These are phyloP conservation scores for Muricea muricata DNA, from an alignment of 92 coral and sea anemone genomes.

Conservation along the genomic window DNA sequence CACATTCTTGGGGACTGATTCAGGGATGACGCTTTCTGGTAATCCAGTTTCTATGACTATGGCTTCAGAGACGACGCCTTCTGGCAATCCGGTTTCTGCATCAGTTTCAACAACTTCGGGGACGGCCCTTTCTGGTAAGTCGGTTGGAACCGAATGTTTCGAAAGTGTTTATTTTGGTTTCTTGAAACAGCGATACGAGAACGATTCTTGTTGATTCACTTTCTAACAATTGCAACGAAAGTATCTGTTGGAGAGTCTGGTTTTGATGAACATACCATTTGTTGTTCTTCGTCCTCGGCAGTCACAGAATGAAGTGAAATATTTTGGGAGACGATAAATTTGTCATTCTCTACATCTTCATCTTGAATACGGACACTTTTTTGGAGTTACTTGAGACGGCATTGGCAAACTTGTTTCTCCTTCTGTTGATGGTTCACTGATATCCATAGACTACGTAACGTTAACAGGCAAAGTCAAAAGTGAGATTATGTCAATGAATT, in stretches of 20 bases:
- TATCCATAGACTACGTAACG: neutral
- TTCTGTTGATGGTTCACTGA: neutral
- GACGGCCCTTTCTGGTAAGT: too few species aligned
- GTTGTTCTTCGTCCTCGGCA: neutral
- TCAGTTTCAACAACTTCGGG: too few species aligned
- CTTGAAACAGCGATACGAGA: too few species aligned
- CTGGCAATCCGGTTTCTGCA: constrained; percentile 1
- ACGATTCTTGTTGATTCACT: neutral
- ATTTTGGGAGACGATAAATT: too few species aligned
- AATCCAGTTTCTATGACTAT: too few species aligned
- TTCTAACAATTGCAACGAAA: too few species aligned
- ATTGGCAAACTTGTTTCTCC: neutral
- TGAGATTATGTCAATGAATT: too few species aligned
- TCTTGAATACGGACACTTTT: neutral
- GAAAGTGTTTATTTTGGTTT: too few species aligned
- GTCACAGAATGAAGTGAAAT: neutral
- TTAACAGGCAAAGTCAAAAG: neutral
- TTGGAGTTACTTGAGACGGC: neutral
- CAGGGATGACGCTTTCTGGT: neutral
- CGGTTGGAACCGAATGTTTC: too few species aligned
- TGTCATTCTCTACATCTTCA: neutral
- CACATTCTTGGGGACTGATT: neutral
- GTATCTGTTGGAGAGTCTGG: too few species aligned
- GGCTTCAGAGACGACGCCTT: neutral
- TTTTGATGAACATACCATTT: neutral